phyloP scores from a whole-genome alignment of 2,797 vertebrate species.

The Anableps anableps region DNA sequence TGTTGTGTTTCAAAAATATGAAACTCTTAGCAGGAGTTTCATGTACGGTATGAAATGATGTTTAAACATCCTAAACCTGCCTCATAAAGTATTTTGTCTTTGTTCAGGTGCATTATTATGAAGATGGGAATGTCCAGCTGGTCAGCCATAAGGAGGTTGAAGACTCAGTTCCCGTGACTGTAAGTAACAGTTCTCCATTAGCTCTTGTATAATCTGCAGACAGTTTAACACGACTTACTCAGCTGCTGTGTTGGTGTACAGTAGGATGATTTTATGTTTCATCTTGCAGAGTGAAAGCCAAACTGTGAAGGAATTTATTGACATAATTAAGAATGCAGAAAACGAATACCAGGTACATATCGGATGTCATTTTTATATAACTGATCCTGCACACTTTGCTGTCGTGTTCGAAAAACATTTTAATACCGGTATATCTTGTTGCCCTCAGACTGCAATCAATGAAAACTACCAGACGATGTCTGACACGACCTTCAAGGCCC shows the following conservation, averaged over 20 bases:
- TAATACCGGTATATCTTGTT: not conserved
- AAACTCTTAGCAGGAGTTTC: not conserved
- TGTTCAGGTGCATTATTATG: slow-evolving; percentile 97
- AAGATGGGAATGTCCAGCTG: slow-evolving; percentile 99
- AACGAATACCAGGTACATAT: slow-evolving; percentile 96
- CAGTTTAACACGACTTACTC: not conserved
- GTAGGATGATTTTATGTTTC: slow-evolving; percentile 7
- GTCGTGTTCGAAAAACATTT: not conserved
- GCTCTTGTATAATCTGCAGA: not conserved
- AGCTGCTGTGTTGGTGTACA: not conserved
- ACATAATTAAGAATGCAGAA: slow-evolving; percentile 96
- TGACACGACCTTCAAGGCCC: slow-evolving; percentile 99
- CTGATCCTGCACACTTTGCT: not conserved
- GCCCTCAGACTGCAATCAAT: slow-evolving; percentile 92
- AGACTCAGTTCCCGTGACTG: slow-evolving; percentile 92
- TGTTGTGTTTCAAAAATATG: not conserved
- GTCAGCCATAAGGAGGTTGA: slow-evolving; percentile 99
- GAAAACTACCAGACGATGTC: slow-evolving; percentile 99
- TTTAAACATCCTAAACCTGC: not conserved
- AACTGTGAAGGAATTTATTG: slow-evolving; percentile 96
- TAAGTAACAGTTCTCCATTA: slow-evolving; percentile 78
- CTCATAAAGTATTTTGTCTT: not conserved
- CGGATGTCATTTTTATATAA: not conserved
- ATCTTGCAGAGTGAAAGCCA: slow-evolving; percentile 89
- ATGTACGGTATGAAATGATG: not conserved